Base-by-base conservation (phyloP, 2,797 vertebrate species). In the Rhodeus uyekii region DNA sequence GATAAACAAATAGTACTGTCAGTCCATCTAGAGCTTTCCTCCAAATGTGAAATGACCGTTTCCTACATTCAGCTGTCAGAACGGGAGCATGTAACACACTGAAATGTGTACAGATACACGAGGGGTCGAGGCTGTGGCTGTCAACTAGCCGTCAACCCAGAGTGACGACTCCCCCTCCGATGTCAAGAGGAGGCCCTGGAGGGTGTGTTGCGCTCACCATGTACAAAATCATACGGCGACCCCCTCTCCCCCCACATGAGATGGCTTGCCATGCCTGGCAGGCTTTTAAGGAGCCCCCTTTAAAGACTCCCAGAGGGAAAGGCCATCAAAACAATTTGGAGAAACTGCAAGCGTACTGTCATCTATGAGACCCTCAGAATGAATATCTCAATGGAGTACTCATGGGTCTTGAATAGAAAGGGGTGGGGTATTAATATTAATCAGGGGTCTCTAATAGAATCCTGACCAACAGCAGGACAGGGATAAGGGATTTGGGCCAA, bases 371-470 rank as follows among this genome's bases (percentile, higher is more conserved):
- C 90, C 87, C 89, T 92, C 89, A 88, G 89, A 91, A 86, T 76
- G 88, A 88, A 91, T 89, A 89, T 92, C 90, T 93, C 90, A 90
- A 89, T 90, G 87, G 89, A 87, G 86, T 72, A 39, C 83, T 89
- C 87, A 81, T 85, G 76, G n/a, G 81, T 72, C 32, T 87, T 88
- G 82, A 86, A 83, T 90, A 87, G 90, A 89, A 87, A 84, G 83
- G 61, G 7, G 32, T 65, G 76, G 61, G 84, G 83, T 87, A 92
- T 92, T 89, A 92, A 91, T 92, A 92, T 93, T 90, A 91, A 91
- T 88, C 84, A 87, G 86, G 75, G 84, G 74, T 76, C 76, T 88
- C 86, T 90, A 89, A 88, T 91, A 84, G 87, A 84, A 84, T 68
- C 84, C 76, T 53, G 82, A 81, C 79, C 83, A 86, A 84, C 72